A percentile compares a stretch with the other conserved stretches of the same genome.
Evolutionary conservation across 2,888 invertebrate genomes (phyloP).

Genomic region (Clitarchus hookeri): DNA sequence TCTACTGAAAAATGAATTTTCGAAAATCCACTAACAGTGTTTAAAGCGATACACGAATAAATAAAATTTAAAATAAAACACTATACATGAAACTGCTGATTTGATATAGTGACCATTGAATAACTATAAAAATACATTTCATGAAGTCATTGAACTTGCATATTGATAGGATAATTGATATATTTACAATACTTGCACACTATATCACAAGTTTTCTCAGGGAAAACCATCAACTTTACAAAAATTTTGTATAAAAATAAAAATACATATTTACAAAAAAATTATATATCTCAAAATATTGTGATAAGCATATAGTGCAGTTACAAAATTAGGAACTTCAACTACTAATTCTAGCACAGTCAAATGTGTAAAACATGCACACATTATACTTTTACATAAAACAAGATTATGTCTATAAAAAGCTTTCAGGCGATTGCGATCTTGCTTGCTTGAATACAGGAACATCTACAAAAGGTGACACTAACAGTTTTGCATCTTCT

Average conservation of each 20-base stretch:
- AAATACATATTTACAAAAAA: slow-evolving; percentile 21
- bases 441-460: slow-evolving; percentile 2
- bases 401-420: neutral
- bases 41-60: no score
- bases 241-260: slow-evolving; percentile 32
- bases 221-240: slow-evolving; percentile 33
- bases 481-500: neutral
- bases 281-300: no score
- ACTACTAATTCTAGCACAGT: slow-evolving; percentile 1
- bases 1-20: no score
- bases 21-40: no score
- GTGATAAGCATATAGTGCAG: no score
- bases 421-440: neutral
- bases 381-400: neutral
- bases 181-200: slow-evolving; percentile 19
- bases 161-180: slow-evolving; percentile 25
- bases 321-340: neutral
- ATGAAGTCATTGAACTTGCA: no score
- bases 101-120: no score
- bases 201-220: no score
- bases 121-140: no score
- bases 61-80: no score
- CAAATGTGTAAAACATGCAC: neutral
- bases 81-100: no score
- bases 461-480: slow-evolving; percentile 7